Conservation (phyloP, 1,140 invertebrate genomes). For the Lycorma delicatula region DNA sequence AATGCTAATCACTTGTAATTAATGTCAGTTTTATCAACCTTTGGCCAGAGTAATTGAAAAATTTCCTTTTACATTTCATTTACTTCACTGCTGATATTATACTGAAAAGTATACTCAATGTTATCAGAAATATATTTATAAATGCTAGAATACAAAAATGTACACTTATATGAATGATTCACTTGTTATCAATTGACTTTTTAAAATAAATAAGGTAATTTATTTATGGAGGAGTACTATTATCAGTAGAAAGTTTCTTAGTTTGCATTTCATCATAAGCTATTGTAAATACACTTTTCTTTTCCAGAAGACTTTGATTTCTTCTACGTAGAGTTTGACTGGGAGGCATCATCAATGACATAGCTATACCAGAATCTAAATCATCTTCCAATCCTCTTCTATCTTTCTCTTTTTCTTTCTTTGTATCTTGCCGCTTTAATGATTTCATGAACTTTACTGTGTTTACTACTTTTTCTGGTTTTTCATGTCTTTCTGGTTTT, state of each 20-base stretch:
- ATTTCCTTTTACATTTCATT: too few species aligned
- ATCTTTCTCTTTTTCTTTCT: slow-evolving; percentile 26
- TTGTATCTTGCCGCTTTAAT: slow-evolving; percentile 11
- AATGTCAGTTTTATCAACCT: too few species aligned
- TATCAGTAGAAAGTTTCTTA: slow-evolving; percentile 40
- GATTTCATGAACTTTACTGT: slow-evolving; percentile 6
- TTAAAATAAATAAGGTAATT: too few species aligned
- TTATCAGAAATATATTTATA: too few species aligned
- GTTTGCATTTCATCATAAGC: slow-evolving; percentile 79
- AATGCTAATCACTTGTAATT: too few species aligned
- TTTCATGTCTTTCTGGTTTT: neutral
- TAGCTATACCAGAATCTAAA: slow-evolving; percentile 60
- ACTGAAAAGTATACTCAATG: too few species aligned
- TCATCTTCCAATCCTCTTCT: slow-evolving; percentile 48
- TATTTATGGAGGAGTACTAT: slow-evolving; percentile 16
- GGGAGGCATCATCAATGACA: slow-evolving; percentile 44
- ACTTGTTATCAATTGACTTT: too few species aligned
- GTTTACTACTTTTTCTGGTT: slow-evolving; percentile 9
- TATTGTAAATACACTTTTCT: slow-evolving; percentile 89
- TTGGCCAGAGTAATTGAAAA: too few species aligned
- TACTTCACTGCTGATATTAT: too few species aligned
- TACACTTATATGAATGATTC: too few species aligned
- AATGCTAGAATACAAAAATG: too few species aligned
- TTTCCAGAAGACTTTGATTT: slow-evolving; percentile 69
- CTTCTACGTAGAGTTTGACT: slow-evolving; percentile 27